Evolutionary conservation across 2,113 vertebrate species (phyloP).

Genomic region (Notiomystis cincta): DNA sequence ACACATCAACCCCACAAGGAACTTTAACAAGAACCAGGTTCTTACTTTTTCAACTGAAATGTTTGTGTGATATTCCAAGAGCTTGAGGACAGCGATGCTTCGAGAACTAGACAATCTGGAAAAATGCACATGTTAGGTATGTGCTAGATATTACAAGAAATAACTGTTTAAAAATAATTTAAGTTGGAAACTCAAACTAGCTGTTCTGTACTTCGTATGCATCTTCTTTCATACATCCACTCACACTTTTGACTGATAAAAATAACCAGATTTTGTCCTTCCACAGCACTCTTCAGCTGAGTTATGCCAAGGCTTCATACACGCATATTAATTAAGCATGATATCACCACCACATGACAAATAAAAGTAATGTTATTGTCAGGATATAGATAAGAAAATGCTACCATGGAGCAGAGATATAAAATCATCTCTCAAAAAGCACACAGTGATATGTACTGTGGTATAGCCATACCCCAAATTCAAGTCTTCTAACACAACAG

Average conservation of each 20-base stretch:
- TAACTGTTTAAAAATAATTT: neutral
- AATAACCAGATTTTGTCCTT: neutral
- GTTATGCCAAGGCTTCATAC: neutral
- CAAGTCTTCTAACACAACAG: neutral
- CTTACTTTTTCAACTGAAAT: constrained; percentile 75
- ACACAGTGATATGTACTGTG: neutral
- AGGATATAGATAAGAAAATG: neutral
- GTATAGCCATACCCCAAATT: neutral
- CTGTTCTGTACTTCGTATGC: neutral
- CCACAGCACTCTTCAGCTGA: neutral
- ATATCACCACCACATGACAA: neutral
- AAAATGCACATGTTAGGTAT: constrained; percentile 18
- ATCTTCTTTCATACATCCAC: neutral
- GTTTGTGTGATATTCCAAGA: constrained; percentile 69
- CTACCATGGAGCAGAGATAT: neutral
- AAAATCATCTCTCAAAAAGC: neutral
- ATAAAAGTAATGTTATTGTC: neutral
- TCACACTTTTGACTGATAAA: neutral
- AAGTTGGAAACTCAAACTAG: neutral
- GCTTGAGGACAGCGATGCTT: constrained; percentile 48
- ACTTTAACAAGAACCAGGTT: neutral
- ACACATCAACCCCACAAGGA: neutral
- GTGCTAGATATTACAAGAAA: neutral
- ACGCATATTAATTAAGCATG: neutral
- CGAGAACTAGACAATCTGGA: constrained; percentile 68